Evolutionary conservation across 35 echinoderm and acorn worm species (phyloP), one percentile per base, ranked within the genome.

Genomic region (Strongylocentrotus purpuratus): DNA sequence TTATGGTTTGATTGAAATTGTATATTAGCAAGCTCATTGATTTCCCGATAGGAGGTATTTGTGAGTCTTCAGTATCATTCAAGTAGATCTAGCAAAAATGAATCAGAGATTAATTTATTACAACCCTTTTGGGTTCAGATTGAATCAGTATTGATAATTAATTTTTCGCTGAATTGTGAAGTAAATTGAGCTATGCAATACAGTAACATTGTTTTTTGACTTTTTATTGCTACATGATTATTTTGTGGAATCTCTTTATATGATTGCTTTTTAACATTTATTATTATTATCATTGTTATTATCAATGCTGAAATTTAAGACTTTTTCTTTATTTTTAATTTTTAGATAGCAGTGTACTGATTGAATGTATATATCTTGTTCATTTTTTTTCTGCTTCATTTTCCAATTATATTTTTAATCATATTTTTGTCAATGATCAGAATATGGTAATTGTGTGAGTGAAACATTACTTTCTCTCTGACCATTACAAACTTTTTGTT

Each of bases 161-260:
- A 71, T 78, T 78, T 55, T 78, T 28, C 65, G 7, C 20, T 78
- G 22, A 28, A 78, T 78, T 78, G 65, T 78, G 65, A 78, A 78
- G 65, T 78, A 28, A 78, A 78, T 78, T 78, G 65, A 78, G 65
- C 65, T 78, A 78, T 78, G 65, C 65, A 78, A 78, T 78, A 18
- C 20, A 78, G 22, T 28, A n/a, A 14, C 25, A 78, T 78, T 78
- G 65, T 8, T n/a, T 78, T 28, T 78, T n/a, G n/a, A 31, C 5
- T 59, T 59, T 59, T 59, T 59, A 59, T 59, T 59, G 35, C 3
- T 55, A 55, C 15, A 55, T 12, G 65, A 78, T 71, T 78, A 78
- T 28, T 78, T 78, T 78, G 65, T 78, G 65, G 65, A 78, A 78
- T 78, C 15, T 78, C 20, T 78, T n/a, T 4, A 78, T 78, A 78